These are phyloP conservation scores for Amphiura filiformis DNA, from an alignment of 35 echinoderm and acorn worm species.

Conservation along the genomic window DNA sequence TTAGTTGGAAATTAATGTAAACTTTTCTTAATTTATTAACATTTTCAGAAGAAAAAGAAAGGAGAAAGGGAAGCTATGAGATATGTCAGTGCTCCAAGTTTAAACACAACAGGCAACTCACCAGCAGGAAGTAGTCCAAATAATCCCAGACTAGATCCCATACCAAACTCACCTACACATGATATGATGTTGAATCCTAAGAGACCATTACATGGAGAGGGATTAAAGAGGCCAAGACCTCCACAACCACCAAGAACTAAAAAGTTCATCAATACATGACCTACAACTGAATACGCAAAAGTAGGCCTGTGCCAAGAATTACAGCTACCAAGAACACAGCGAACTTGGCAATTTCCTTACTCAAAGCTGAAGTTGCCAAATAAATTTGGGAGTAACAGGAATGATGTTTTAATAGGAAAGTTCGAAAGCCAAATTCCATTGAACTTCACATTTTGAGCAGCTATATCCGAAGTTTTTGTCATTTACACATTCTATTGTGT, in stretches of 20 bases:
- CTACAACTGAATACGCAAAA: too few relatives aligned
- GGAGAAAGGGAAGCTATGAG: conserved; percentile 48
- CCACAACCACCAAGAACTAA: conserved; percentile 47
- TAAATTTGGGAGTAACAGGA: too few relatives aligned
- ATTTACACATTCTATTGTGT: too few relatives aligned
- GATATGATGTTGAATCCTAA: conserved; percentile 90
- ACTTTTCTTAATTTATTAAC: background rate
- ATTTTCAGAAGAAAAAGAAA: conserved; percentile 49
- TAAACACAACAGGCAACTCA: conserved; percentile 38
- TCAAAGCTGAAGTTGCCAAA: too few relatives aligned
- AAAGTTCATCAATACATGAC: conserved; percentile 73
- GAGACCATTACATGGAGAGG: conserved; percentile 51
- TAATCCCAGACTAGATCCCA: conserved; percentile 67
- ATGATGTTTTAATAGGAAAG: too few relatives aligned
- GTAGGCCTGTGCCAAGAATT: too few relatives aligned
- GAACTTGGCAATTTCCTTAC: too few relatives aligned
- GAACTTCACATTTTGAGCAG: too few relatives aligned
- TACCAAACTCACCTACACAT: conserved; percentile 87
- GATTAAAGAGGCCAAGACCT: background rate
- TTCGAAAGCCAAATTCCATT: too few relatives aligned
- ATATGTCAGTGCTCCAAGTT: conserved; percentile 81
- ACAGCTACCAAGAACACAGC: too few relatives aligned
- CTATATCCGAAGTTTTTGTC: too few relatives aligned
- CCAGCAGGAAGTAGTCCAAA: background rate
- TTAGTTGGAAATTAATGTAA: too few relatives aligned